A percentile compares a stretch with the other conserved stretches of the same genome.
Conservation (phyloP, 1,140 invertebrate genomes). For the Araneus ventricosus region DNA sequence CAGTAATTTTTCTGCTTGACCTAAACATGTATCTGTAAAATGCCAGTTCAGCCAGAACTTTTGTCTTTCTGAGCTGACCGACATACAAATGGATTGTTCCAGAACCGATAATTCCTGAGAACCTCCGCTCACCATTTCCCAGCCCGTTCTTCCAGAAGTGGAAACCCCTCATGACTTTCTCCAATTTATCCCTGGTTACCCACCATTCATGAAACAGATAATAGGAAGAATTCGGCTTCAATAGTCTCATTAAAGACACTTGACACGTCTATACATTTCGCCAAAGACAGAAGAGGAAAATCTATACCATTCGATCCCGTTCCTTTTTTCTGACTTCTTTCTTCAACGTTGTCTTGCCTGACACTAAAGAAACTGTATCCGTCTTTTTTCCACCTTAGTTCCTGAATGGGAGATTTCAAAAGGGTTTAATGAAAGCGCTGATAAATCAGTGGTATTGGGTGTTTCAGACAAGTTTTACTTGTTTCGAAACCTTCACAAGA, state of each 20-base stretch:
- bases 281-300: constrained; percentile 12
- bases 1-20: too few species aligned
- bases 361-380: neutral
- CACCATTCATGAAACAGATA: neutral
- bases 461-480: neutral
- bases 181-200: neutral
- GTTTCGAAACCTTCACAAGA: neutral
- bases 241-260: constrained; percentile 41
- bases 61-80: too few species aligned
- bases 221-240: neutral
- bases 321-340: neutral
- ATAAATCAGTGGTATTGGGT: neutral
- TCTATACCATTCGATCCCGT: neutral
- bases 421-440: neutral
- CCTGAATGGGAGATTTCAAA: neutral
- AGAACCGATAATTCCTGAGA: neutral
- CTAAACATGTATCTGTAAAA: too few species aligned
- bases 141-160: neutral
- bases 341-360: neutral
- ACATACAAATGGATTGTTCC: too few species aligned
- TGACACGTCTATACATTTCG: constrained; percentile 39
- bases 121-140: neutral
- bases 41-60: too few species aligned
- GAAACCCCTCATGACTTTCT: neutral
- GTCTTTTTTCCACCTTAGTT: neutral